Evolutionary conservation across 2,797 vertebrate species (phyloP), one percentile per base, ranked within the genome.

Genomic region (Pseudochaenichthys georgianus): DNA sequence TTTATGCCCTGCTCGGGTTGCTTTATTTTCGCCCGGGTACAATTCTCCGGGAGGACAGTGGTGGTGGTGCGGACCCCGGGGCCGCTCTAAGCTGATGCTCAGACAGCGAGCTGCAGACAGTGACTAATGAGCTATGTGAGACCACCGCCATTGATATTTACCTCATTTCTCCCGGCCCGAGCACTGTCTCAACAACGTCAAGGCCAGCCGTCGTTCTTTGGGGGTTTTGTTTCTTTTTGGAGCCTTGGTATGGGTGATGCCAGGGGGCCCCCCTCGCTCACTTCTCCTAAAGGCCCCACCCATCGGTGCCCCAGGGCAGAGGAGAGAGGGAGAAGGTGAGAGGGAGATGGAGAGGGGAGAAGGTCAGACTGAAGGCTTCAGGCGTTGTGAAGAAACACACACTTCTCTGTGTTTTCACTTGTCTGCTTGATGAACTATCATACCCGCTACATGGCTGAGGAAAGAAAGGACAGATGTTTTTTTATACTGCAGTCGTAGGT

Each of bases 81-180:
- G 93, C 92, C 66, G 80, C 76, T 87, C 86, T 69, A 61, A 34
- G 79, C 84, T 80, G 91, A 93, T 90, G 86, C 84, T 87, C 85
- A 86, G 78, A 88, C 90, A 87, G 79, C 52, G 4, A 77, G 54
- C 80, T 66, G 78, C 77, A 91, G 93, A 91, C 90, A 76, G 73
- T 94, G 93, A 94, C 82, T 83, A 92, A 94, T 93, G 91, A 87
- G 88, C 90, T 91, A 89, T 94, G 89, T 85, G 90, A 94, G 94
- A 94, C 93, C 93, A 92, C 94, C 92, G 72, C 90, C 91, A 92
- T 81, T 88, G 91, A 92, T 92, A 90, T 93, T 91, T 89, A 91
- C 88, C 88, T 93, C 83, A 90, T 92, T 92, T 90, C 90, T 91
- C 87, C 89, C 88, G 53, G 53, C 82, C 71, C 59, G 13, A 82